Evolutionary conservation across 2,113 vertebrate species (phyloP), one percentile per base, ranked within the genome.

Genomic region (Struthio camelus): DNA sequence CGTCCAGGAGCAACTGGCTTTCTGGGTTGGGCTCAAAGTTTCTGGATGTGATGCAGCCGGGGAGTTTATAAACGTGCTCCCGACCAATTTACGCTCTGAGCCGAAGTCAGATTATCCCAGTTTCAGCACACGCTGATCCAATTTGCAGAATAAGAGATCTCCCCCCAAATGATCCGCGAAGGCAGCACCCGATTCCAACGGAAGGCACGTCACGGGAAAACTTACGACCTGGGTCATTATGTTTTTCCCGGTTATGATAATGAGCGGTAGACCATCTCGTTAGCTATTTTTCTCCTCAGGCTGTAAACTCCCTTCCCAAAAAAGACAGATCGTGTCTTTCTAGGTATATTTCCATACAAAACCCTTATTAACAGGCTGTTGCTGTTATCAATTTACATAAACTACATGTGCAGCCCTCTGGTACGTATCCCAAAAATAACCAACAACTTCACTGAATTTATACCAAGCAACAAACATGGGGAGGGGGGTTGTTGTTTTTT

Each of bases 371-470:
- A 96, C 97, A 97, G 97, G 96, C 97, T 97, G 97, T 94, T 97
- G 97, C 97, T 97, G 97, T 96, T 89, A 95, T 87, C 87, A 97
- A 98, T 98, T 98, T 98, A 97, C 95, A 96, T 96, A 97, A 97
- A 98, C 95, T 83, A 97, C 98, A 97, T 96, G 92, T 96, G 90
- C 92, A 85, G 96, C 97, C 95, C 97, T 98, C 95, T 97, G 97
- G 96, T 97, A 96, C 44, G 19, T 87, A 97, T 97, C 96, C 97
- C 96, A 89, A 98, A 97, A 98, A 98, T 97, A 98, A 90, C 97
- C 90, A 97, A 97, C 96, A 97, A 95, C 96, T 96, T 98, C 95
- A 96, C 85, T 97, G 97, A 97, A 97, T 98, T 97, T 97, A 97
- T 91, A 98, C 94, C 97, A 97, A 96, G 95, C 92, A 94, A 95